phyloP scores from a whole-genome alignment of 2,113 vertebrate species.

The Martes martes region DNA sequence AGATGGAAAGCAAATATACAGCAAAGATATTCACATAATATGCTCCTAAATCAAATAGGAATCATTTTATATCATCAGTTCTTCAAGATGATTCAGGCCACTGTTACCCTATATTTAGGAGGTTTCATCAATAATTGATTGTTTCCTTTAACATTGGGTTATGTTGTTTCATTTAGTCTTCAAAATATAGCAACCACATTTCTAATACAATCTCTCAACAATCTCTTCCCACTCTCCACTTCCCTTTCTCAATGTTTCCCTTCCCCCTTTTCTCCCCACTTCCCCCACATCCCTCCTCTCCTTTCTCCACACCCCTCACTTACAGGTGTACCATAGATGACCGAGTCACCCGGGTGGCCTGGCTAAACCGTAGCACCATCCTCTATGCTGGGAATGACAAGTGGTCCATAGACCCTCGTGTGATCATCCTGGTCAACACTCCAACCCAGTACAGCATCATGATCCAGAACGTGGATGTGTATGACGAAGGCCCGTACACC shows the following conservation, averaged over 20 bases:
- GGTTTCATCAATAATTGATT: constrained; percentile 23
- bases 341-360: constrained; percentile 94
- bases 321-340: constrained; percentile 95
- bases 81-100: neutral
- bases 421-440: constrained; percentile 93
- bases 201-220: neutral
- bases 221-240: neutral
- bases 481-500: constrained; percentile 95
- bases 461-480: constrained; percentile 93
- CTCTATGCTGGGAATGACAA: constrained; percentile 96
- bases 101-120: neutral
- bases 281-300: neutral
- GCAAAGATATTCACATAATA: constrained; percentile 8
- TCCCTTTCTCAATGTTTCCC: neutral
- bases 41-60: constrained; percentile 17
- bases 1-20: constrained; percentile 10
- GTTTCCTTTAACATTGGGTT: neutral
- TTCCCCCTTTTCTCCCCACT: neutral
- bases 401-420: constrained; percentile 96
- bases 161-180: constrained; percentile 5
- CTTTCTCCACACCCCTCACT: neutral
- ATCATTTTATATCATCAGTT: neutral
- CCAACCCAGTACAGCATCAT: constrained; percentile 98
- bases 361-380: constrained; percentile 98
- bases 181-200: neutral